Percentiles rank a stretch among this genome's conserved stretches.
These are phyloP conservation scores for Hyperoplus immaculatus DNA, from an alignment of 2,797 vertebrate genomes.

Conservation along the genomic window DNA sequence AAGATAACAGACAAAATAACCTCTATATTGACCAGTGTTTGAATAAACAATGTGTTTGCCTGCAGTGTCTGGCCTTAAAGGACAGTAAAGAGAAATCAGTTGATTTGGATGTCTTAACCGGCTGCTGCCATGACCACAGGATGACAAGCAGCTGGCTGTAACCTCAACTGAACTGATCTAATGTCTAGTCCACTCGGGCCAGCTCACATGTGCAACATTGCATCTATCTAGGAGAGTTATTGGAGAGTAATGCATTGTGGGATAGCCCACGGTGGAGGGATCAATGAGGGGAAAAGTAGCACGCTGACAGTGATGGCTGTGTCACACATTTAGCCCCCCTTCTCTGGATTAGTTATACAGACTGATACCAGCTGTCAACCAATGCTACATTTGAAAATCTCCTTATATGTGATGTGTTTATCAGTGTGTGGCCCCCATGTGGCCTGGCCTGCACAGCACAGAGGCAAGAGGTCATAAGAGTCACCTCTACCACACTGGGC, in stretches of 20 bases:
- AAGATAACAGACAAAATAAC: too few species aligned
- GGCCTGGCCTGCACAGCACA: background rate
- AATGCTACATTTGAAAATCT: conserved; percentile 38
- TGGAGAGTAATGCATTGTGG: conserved; percentile 23
- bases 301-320: conserved; percentile 6
- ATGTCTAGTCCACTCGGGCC: background rate
- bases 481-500: conserved; percentile 18
- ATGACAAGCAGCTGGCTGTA: background rate
- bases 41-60: too few species aligned
- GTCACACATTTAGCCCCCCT: conserved; percentile 2
- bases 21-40: background rate
- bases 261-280: conserved; percentile 10
- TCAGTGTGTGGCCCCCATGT: background rate
- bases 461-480: conserved; percentile 10
- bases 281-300: conserved; percentile 62
- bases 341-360: conserved; percentile 68
- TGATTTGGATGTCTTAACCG: background rate
- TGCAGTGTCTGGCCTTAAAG: background rate
- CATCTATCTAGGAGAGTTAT: conserved; percentile 13
- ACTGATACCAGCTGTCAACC: conserved; percentile 60
- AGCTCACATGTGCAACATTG: conserved; percentile 26
- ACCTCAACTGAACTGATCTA: conserved; percentile 14
- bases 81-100: background rate
- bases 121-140: background rate
- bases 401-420: background rate